A percentile compares a stretch with the other conserved stretches of the same genome.
phyloP scores from a whole-genome alignment of 2,888 invertebrate genomes.

The Drosophila sordidapex region DNA sequence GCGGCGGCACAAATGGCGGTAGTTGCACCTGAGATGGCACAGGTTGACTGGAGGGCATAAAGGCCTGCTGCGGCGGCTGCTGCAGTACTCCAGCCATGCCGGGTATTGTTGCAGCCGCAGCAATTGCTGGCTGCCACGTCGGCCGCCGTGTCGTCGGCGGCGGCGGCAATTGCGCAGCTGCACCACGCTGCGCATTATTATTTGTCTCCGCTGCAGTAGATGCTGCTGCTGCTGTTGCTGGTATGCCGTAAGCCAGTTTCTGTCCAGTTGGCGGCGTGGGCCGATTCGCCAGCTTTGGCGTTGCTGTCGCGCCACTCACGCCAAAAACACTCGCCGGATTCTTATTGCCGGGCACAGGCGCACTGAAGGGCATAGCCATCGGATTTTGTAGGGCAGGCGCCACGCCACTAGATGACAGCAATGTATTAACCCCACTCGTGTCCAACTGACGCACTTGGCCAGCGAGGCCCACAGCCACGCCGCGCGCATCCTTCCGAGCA shows the following conservation, averaged over 20 bases:
- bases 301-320: background rate
- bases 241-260: slow-evolving; percentile 33
- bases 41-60: slow-evolving; percentile 18
- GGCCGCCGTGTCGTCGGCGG: slow-evolving; percentile 15
- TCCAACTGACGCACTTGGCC: slow-evolving; percentile 12
- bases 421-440: slow-evolving; percentile 18
- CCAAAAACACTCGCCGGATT: slow-evolving; percentile 59
- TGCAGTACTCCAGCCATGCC: background rate
- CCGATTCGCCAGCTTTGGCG: slow-evolving; percentile 6
- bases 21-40: slow-evolving; percentile 31
- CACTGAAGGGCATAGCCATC: slow-evolving; percentile 53
- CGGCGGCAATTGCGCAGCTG: slow-evolving; percentile 7
- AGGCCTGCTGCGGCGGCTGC: background rate
- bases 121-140: slow-evolving; percentile 34
- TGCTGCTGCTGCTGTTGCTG: slow-evolving; percentile 7
- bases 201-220: slow-evolving; percentile 45
- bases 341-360: slow-evolving; percentile 29
- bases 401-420: slow-evolving; percentile 30
- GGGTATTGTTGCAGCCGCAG: slow-evolving; percentile 8
- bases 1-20: slow-evolving; percentile 39
- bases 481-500: slow-evolving; percentile 48
- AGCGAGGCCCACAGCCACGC: slow-evolving; percentile 47
- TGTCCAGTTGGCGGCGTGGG: slow-evolving; percentile 13
- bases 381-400: slow-evolving; percentile 36
- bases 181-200: slow-evolving; percentile 50